Percentiles rank a stretch among this genome's conserved stretches.
phyloP scores from a whole-genome alignment of 53 echinoderm and acorn worm genomes.

The Pentamera pediparva region DNA sequence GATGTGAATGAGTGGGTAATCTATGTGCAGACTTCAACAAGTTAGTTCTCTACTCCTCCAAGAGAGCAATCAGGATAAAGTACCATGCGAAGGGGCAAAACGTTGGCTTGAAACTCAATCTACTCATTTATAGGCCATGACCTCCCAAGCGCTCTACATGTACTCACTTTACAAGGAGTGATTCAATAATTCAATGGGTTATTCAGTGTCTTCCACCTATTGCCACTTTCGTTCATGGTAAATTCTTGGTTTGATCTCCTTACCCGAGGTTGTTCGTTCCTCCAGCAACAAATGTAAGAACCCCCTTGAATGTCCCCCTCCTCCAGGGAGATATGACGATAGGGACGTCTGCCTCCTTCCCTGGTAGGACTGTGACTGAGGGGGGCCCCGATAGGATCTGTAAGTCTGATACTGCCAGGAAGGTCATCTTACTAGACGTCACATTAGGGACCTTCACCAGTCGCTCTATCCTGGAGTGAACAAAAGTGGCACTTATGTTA shows the following conservation, averaged over 20 bases:
- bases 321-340: constrained; percentile 82
- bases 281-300: constrained; percentile 90
- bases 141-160: too few relatives aligned
- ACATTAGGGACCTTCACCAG: constrained; percentile 89
- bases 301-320: constrained; percentile 76
- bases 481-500: too few relatives aligned
- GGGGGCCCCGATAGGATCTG: constrained; percentile 75
- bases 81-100: too few relatives aligned
- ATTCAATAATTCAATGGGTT: background rate
- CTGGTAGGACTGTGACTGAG: constrained; percentile 71
- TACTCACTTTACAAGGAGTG: too few relatives aligned
- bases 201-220: background rate
- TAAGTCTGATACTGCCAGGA: constrained; percentile 71
- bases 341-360: constrained; percentile 83
- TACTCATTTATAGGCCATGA: too few relatives aligned
- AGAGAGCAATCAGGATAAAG: too few relatives aligned
- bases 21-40: too few relatives aligned
- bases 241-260: constrained; percentile 1
- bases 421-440: constrained; percentile 77
- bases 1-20: too few relatives aligned
- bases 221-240: background rate
- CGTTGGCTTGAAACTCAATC: too few relatives aligned
- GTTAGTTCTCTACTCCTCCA: too few relatives aligned
- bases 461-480: constrained; percentile 54
- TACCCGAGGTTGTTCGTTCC: constrained; percentile 74